These are phyloP conservation scores for Callipepla californica DNA, from an alignment of 2,113 vertebrate genomes.

Conservation along the genomic window DNA sequence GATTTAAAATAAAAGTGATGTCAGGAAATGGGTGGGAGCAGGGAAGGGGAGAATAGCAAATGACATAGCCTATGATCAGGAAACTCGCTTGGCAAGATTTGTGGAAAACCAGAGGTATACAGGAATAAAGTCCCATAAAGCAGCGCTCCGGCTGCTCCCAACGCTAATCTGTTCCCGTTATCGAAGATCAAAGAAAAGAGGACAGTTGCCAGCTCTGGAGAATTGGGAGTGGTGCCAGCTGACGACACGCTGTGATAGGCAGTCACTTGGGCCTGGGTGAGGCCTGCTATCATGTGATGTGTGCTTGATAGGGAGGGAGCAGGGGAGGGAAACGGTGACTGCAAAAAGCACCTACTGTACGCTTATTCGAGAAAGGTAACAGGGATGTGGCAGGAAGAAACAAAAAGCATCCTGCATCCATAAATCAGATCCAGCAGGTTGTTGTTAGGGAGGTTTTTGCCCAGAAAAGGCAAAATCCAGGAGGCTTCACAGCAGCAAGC, in stretches of 20 bases:
- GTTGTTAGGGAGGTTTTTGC: no score
- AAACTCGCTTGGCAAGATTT: constrained; percentile 77
- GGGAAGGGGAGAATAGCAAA: constrained; percentile 68
- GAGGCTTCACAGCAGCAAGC: neutral
- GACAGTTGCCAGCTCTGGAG: constrained; percentile 33
- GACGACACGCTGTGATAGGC: constrained; percentile 1
- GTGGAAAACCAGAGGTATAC: constrained; percentile 73
- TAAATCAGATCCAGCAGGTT: neutral
- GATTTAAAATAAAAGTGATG: constrained; percentile 72
- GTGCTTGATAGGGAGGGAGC: neutral
- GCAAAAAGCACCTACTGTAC: neutral
- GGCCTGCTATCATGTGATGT: constrained; percentile 5
- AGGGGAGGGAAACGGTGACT: neutral
- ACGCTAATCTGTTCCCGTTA: constrained; percentile 53
- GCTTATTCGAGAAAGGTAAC: neutral
- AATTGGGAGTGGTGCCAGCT: constrained; percentile 24
- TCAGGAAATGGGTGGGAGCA: constrained; percentile 79
- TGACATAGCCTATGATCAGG: constrained; percentile 72
- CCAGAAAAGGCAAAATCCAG: neutral
- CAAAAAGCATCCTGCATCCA: neutral
- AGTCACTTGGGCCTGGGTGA: constrained; percentile 30
- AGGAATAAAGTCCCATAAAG: constrained; percentile 56
- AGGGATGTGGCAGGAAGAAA: neutral
- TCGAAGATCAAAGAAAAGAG: constrained; percentile 52
- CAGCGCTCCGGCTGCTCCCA: constrained; percentile 24